These are phyloP conservation scores for Aurelia sp. DNA, from an alignment of 30 jellyfish, hydroid and myxozoan genomes.

Conservation along the genomic window DNA sequence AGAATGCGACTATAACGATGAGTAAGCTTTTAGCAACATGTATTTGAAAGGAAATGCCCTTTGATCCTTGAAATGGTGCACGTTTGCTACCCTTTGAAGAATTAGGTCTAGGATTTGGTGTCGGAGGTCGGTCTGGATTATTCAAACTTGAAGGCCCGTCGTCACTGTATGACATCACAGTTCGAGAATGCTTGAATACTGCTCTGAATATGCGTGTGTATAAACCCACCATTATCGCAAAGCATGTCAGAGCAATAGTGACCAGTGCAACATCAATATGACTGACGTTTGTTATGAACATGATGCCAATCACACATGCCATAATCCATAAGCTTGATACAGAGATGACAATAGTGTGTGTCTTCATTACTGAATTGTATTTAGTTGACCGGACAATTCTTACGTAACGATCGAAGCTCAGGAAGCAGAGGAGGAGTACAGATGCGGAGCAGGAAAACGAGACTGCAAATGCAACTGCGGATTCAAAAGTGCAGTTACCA, in stretches of 20 bases:
- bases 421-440: slow-evolving; percentile 3
- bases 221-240: slow-evolving; percentile 1
- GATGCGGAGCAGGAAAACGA: slow-evolving; percentile 54
- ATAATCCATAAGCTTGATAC: slow-evolving; percentile 20
- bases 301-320: slow-evolving; percentile 14
- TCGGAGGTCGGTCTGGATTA: not conserved
- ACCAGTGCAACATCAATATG: slow-evolving; percentile 18
- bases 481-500: slow-evolving; percentile 27
- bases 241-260: slow-evolving; percentile 2
- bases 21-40: slow-evolving; percentile 55
- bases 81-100: not conserved
- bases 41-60: slow-evolving; percentile 20
- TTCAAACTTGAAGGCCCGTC: not conserved
- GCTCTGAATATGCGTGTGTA: slow-evolving; percentile 20
- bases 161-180: not conserved
- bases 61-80: slow-evolving; percentile 3
- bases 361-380: slow-evolving; percentile 1
- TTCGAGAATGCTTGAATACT: slow-evolving; percentile 20
- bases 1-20: slow-evolving; percentile 38
- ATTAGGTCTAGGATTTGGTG: not conserved
- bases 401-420: slow-evolving; percentile 43
- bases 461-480: slow-evolving; percentile 21
- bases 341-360: not conserved
- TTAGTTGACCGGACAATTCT: slow-evolving; percentile 34
- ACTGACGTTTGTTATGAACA: not conserved